phyloP scores from a whole-genome alignment of 2,888 invertebrate species.

The Zootermopsis nevadensis region DNA sequence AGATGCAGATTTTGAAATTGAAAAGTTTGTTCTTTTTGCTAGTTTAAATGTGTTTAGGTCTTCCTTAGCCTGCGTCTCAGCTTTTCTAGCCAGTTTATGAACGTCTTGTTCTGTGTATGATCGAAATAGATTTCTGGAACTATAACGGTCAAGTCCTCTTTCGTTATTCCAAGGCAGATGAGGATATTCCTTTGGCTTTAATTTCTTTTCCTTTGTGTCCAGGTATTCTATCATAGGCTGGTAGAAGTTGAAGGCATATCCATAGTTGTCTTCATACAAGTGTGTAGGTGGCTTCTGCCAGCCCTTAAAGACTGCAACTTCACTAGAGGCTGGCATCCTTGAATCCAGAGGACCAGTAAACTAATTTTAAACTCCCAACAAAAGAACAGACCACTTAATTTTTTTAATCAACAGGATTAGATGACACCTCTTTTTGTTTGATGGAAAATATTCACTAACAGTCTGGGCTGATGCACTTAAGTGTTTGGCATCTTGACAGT shows the following conservation, averaged over 20 bases:
- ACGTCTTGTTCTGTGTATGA: slow-evolving; percentile 77
- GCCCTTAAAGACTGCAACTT: slow-evolving; percentile 55
- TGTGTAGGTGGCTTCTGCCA: slow-evolving; percentile 72
- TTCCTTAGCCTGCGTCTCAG: slow-evolving; percentile 76
- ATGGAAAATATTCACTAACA: slow-evolving; percentile 15
- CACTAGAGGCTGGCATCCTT: slow-evolving; percentile 22
- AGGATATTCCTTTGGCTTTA: slow-evolving; percentile 67
- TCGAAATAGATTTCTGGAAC: slow-evolving; percentile 72
- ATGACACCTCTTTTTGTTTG: slow-evolving; percentile 11
- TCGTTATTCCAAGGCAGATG: slow-evolving; percentile 82
- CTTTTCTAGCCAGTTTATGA: slow-evolving; percentile 72
- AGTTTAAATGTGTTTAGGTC: slow-evolving; percentile 66
- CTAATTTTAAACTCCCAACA: slow-evolving; percentile 19
- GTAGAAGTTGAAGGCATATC: slow-evolving; percentile 85
- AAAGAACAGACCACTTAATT: slow-evolving; percentile 8
- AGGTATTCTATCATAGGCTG: slow-evolving; percentile 90
- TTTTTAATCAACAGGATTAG: slow-evolving; percentile 21
- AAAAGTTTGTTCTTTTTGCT: slow-evolving; percentile 62
- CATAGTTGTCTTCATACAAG: slow-evolving; percentile 85
- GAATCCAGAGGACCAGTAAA: neutral
- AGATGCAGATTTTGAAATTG: slow-evolving; percentile 50
- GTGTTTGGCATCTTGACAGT: slow-evolving; percentile 36
- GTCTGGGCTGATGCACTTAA: slow-evolving; percentile 37
- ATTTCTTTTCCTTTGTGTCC: slow-evolving; percentile 74
- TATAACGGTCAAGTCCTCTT: slow-evolving; percentile 75